These are phyloP conservation scores for Podabrus alpinus DNA, from an alignment of 2,888 invertebrate species.

Conservation along the genomic window DNA sequence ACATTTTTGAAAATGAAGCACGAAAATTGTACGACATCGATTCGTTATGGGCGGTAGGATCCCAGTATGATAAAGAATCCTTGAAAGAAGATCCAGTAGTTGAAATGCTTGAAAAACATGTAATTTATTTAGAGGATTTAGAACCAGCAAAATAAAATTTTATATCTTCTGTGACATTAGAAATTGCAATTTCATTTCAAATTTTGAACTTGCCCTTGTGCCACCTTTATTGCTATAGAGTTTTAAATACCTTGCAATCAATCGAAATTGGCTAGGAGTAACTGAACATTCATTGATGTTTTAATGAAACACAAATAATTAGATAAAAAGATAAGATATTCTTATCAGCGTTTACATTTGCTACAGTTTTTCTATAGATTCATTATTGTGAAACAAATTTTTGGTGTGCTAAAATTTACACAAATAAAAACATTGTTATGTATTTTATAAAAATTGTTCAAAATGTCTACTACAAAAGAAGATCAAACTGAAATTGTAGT, in stretches of 20 bases:
- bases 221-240: not conserved
- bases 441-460: not conserved
- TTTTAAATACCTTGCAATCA: not conserved
- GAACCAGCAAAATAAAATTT: slow-evolving; percentile 58
- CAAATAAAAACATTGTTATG: not conserved
- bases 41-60: slow-evolving; percentile 87
- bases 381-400: not conserved
- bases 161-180: not conserved
- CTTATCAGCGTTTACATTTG: not conserved
- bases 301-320: not conserved
- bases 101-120: slow-evolving; percentile 70
- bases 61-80: slow-evolving; percentile 74
- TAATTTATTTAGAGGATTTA: slow-evolving; percentile 65
- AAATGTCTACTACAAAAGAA: not conserved
- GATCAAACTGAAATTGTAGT: slow-evolving; percentile 11
- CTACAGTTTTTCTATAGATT: not conserved
- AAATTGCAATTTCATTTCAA: not conserved
- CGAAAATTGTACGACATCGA: slow-evolving; percentile 84
- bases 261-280: not conserved
- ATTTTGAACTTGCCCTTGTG: not conserved
- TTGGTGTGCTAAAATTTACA: not conserved
- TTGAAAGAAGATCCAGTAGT: slow-evolving; percentile 65
- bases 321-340: not conserved
- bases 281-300: not conserved
- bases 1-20: slow-evolving; percentile 76